Percentiles rank a stretch among this genome's conserved stretches.
Conservation (phyloP, 53 echinoderm and acorn worm genomes). For the Holothuria leucospilota region DNA sequence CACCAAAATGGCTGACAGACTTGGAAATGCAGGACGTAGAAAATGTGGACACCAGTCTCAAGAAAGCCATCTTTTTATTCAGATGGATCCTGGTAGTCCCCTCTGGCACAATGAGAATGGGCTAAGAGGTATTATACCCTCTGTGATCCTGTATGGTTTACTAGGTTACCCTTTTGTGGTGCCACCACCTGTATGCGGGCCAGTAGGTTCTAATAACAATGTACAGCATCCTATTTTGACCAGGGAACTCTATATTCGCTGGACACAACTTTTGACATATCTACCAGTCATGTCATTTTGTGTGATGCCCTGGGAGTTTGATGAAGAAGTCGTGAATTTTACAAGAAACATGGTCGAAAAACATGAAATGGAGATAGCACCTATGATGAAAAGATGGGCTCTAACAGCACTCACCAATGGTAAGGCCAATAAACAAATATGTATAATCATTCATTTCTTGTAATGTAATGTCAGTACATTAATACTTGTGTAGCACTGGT, state of each 20-base stretch:
- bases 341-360: constrained; percentile 66
- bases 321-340: constrained; percentile 62
- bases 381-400: constrained; percentile 51
- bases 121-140: constrained; percentile 79
- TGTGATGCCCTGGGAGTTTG: constrained; percentile 79
- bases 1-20: constrained; percentile 61
- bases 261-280: constrained; percentile 74
- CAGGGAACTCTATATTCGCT: constrained; percentile 74
- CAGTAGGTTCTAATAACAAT: constrained; percentile 51
- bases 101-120: constrained; percentile 86
- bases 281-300: constrained; percentile 84
- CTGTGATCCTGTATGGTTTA: constrained; percentile 74
- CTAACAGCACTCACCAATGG: constrained; percentile 66
- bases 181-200: constrained; percentile 81
- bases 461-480: no score
- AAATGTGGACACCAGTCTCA: constrained; percentile 87
- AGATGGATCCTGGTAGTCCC: constrained; percentile 83
- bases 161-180: constrained; percentile 92
- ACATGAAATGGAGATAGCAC: constrained; percentile 65
- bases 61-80: constrained; percentile 79
- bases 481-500: no score
- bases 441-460: no score
- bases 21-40: constrained; percentile 71
- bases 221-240: constrained; percentile 21
- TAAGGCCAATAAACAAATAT: constrained; percentile 37